A percentile compares a stretch with the other conserved stretches of the same genome.
Conservation (phyloP, 2,888 invertebrate species). For the Xylota sylvarum region DNA sequence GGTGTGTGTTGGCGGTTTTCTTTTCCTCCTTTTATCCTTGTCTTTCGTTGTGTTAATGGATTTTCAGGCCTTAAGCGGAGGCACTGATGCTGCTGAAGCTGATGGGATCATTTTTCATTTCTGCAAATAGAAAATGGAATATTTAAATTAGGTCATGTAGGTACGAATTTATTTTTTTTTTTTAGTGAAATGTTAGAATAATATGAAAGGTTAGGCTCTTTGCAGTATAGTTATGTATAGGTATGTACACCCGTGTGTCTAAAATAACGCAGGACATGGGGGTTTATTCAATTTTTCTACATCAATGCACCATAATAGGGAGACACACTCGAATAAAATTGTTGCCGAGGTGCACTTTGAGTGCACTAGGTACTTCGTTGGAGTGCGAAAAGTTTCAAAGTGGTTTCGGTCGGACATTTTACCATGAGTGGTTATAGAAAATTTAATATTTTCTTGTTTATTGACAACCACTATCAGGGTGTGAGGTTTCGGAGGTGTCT, state of each 20-base stretch:
- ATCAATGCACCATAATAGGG: background rate
- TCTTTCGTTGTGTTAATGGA: slow-evolving; percentile 1
- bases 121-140: slow-evolving; percentile 27
- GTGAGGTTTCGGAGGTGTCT: background rate
- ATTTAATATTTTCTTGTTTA: background rate
- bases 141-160: background rate
- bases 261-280: background rate
- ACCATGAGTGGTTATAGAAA: background rate
- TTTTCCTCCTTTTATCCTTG: background rate
- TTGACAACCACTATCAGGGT: background rate
- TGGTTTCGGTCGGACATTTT: background rate
- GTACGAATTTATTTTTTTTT: background rate
- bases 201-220: too few relatives aligned
- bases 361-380: background rate
- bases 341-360: background rate
- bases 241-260: background rate
- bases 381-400: background rate
- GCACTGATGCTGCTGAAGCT: slow-evolving; percentile 10
- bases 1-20: slow-evolving; percentile 6
- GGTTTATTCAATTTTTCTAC: background rate
- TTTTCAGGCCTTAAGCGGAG: slow-evolving; percentile 29
- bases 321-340: background rate
- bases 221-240: too few relatives aligned
- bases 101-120: slow-evolving; percentile 30
- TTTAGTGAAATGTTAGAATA: too few relatives aligned